Evolutionary conservation across 2,113 vertebrate species (phyloP).

Genomic region (Hoplias malabaricus): DNA sequence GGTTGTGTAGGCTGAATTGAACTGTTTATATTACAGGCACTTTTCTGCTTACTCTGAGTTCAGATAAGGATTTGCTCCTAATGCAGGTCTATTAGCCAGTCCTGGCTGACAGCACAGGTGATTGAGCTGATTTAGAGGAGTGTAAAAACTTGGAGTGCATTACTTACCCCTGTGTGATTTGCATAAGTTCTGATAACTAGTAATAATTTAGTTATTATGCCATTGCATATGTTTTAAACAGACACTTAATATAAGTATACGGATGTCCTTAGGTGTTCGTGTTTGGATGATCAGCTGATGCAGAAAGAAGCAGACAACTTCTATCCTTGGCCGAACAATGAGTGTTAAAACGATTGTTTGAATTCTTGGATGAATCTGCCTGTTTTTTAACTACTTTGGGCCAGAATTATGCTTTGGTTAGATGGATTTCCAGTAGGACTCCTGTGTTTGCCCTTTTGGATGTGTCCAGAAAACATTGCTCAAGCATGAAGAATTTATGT

Average conservation of each 20-base stretch:
- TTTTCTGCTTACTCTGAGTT: conserved; percentile 47
- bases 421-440: neutral
- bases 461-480: conserved; percentile 4
- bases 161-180: conserved; percentile 22
- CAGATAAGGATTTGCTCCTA: conserved; percentile 50
- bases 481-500: conserved; percentile 44
- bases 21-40: conserved; percentile 45
- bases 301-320: too few relatives aligned
- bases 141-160: conserved; percentile 38
- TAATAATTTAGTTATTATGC: too few relatives aligned
- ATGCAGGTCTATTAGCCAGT: conserved; percentile 40
- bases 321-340: too few relatives aligned
- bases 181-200: too few relatives aligned
- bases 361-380: neutral
- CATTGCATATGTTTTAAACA: too few relatives aligned
- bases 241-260: neutral
- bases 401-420: neutral
- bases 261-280: conserved; percentile 29
- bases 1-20: conserved; percentile 3
- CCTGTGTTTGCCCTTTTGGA: neutral
- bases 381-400: neutral
- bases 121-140: conserved; percentile 42
- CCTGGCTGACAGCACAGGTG: conserved; percentile 40
- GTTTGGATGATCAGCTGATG: neutral
- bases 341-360: neutral